Base-by-base conservation (phyloP, 2,113 vertebrate genomes). In the Bettongia penicillata region DNA sequence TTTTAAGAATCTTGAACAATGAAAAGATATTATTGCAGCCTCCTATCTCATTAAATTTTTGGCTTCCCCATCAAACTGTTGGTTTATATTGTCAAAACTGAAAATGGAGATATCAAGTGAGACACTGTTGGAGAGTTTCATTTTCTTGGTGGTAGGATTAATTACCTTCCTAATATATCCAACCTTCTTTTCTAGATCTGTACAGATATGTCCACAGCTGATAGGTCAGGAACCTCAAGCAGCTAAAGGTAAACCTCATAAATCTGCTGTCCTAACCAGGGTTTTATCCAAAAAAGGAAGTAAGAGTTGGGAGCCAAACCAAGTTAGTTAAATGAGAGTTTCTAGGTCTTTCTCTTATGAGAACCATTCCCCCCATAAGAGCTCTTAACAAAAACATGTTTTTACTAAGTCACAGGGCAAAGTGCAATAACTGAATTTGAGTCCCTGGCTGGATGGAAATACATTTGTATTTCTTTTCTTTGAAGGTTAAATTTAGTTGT, bases 401-500 rank as follows among this genome's bases (percentile, higher is more conserved):
- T 93, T 94, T 51, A 55, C 51, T 0, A 95, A 95, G 89, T 95
- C 90, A 77, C 90, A 93, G 2, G 93, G 68, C 89, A 95, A 95
- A 92, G 94, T 90, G 53, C 93, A 93, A 84, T 93, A 91, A 95
- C n/a, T 93, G 94, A 92, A 92, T 91, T 96, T 0, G 14, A 95
- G 51, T 93, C 51, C 47, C 37, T 25, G 51, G 48, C 92, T 77
- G 93, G 94, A 92, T 53, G 37, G 48, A 50, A 89, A 93, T 11
- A 89, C 4, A 43, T 43, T 51, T 89, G 68, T 10, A 0, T 53
- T 93, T 47, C 53, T 96, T 31, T 48, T 37, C 24, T 53, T 93
- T 25, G 77, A 93, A 97, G 96, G 95, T 61, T 94, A 92, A 93
- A 84, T 90, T 84, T 50, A 53, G 91, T 51, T 91, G 37, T 91